Evolutionary conservation across 64 coral and sea anemone species (phyloP), one percentile per base, ranked within the genome.

Genomic region (Pocillopora verrucosa): DNA sequence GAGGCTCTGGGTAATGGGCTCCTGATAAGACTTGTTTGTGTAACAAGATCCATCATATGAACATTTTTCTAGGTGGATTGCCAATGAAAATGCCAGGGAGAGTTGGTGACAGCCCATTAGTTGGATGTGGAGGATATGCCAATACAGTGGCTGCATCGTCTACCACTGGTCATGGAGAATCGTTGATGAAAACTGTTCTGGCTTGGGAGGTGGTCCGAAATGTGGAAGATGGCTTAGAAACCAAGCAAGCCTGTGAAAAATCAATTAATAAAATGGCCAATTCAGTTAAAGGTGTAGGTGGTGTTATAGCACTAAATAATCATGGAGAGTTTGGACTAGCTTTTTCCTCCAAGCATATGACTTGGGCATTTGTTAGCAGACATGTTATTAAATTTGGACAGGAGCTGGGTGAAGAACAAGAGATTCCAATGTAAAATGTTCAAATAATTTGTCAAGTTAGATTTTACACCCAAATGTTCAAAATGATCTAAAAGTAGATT

Each of bases 111-210:
- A 38, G 41, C 12, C 86, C 86, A 11, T 61, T 76, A 5, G 60
- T 76, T 59, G 86, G 86, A 41, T 88, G 86, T 88, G 86, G 86
- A 76, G 86, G 86, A 1, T 88, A 88, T 77, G 86, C 86, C 25
- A 78, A 88, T 35, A 77, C 58, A 14, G 24, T 16, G 24, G 75
- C 60, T 1, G 86, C 86, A 11, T 25, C 86, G 11, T 88, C 86
- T 3, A 88, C 86, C 19, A 88, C 86, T 30, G 86, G 86, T 13
- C 75, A 75, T 62, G 86, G 86, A 51, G 86, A 88, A 34, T 88
- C 97, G n/a, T 88, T 99, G 59, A 92, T 99, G 90, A 95, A 93
- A 70, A 68, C 86, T 87, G 91, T 93, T 19, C 83, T 99, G 61
- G 91, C 94, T 36, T 89, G 94, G 76, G 91, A 99, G 61, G 90